Base-by-base conservation (phyloP, 2,113 vertebrate species). In the Pomatorhinus ruficollis region DNA sequence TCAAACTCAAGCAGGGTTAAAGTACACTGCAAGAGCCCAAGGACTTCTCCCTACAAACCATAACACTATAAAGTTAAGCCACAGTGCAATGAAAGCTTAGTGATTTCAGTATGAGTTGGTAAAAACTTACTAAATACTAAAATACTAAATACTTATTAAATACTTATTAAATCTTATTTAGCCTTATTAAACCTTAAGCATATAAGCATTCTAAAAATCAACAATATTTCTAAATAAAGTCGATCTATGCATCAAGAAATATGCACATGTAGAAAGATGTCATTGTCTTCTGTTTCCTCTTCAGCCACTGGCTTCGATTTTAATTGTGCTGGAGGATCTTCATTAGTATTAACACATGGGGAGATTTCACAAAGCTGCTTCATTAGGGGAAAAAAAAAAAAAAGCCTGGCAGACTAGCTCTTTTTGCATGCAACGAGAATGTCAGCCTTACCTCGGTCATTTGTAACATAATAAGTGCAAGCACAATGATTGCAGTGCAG, bases 381-480 rank as follows among this genome's bases (percentile, higher is more conserved):
- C 98, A 98, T 98, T 99, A 99, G 98, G 91, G 66, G 66, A 90
- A 27, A 19, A 27, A 59, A 59, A 97, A 97, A 91, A 97, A 98
- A 98, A 97, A 97, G 97, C 97, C 97, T 97, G 97, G 97, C 98
- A 97, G 97, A 98, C 98, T 97, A 98, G 98, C 98, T 98, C 98
- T 98, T 98, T 99, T 98, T 98, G 99, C 99, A 98, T 98, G 98
- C 98, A 97, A 97, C 97, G 98, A 98, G 99, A 99, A 99, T 98
- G 99, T 99, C 99, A 99, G 98, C 98, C 98, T 98, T 98, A 98
- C 99, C 98, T 99, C 98, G 98, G 99, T 99, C 99, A 99, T 99
- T 99, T 99, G 98, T 99, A 99, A 99, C 98, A 99, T 99, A 99
- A 99, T 99, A 99, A 99, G 98, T 98, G 97, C 97, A 97, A 99